Evolutionary conservation across 2,113 vertebrate species (phyloP).

Genomic region (Xenopus laevis): DNA sequence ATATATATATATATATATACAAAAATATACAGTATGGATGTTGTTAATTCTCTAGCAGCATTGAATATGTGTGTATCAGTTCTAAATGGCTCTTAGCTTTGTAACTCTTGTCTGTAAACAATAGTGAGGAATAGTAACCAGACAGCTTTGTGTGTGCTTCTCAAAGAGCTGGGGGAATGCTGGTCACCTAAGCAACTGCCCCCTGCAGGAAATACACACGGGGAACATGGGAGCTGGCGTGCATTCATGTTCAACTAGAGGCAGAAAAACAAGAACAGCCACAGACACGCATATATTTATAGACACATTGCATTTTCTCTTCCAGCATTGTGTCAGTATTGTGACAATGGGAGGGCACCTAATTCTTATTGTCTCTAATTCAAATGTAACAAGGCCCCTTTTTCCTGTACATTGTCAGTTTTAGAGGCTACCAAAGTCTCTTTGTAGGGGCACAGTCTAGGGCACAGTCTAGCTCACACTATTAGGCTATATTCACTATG

Average conservation of each 20-base stretch:
- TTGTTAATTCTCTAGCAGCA: not conserved
- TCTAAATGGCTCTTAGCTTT: slow-evolving; percentile 13
- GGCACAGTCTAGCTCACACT: no score
- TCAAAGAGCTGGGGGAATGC: slow-evolving; percentile 37
- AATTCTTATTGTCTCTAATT: no score
- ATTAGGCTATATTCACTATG: no score
- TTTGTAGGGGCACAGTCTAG: no score
- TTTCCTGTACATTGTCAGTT: no score
- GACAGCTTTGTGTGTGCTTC: slow-evolving; percentile 16
- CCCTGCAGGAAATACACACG: slow-evolving; percentile 38
- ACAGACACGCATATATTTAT: no score
- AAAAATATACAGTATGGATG: not conserved
- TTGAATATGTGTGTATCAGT: slow-evolving; percentile 23
- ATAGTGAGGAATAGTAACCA: slow-evolving; percentile 36
- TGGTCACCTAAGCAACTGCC: slow-evolving; percentile 40
- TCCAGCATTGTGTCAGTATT: no score
- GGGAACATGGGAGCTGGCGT: slow-evolving; percentile 20
- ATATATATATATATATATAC: no score
- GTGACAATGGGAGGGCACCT: no score
- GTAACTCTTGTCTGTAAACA: slow-evolving; percentile 31
- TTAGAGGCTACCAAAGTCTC: no score
- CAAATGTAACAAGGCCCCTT: no score
- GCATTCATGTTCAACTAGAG: slow-evolving; percentile 29
- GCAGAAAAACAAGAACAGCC: not conserved
- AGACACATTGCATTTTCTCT: no score